Percentiles rank a stretch among this genome's conserved stretches.
Conservation (phyloP, 64 coral and sea anemone genomes). For the Stylophora pistillata region DNA sequence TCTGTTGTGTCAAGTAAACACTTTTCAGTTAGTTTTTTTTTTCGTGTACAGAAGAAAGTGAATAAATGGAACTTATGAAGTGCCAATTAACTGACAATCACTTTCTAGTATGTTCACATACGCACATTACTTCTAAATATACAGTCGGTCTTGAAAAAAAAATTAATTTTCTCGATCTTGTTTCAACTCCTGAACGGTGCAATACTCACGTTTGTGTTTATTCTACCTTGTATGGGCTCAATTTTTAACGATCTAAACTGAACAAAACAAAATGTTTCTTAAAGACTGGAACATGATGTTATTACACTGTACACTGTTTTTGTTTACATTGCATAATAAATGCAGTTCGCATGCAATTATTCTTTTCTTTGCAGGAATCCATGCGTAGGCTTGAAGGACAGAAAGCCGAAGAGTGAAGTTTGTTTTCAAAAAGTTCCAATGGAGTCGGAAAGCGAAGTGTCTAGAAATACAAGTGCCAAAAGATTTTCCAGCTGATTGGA, state of each 20-base stretch:
- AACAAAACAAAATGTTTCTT: not conserved
- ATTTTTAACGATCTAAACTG: not conserved
- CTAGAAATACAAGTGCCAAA: not conserved
- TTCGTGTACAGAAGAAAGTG: not conserved
- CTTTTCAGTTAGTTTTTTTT: not conserved
- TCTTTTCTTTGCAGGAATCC: slow-evolving; percentile 39
- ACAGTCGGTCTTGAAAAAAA: not conserved
- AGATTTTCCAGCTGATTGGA: not conserved
- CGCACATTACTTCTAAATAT: not conserved
- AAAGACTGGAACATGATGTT: slow-evolving; percentile 24
- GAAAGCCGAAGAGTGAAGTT: not conserved
- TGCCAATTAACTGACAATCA: slow-evolving; percentile 30
- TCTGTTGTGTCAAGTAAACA: too few species aligned
- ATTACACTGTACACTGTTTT: slow-evolving; percentile 2
- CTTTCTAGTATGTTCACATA: not conserved
- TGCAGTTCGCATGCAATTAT: slow-evolving; percentile 15
- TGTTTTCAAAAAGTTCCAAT: not conserved
- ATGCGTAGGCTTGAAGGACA: not conserved
- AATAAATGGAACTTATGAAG: not conserved
- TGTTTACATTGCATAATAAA: slow-evolving; percentile 33
- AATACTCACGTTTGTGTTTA: not conserved
- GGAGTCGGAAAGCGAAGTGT: not conserved
- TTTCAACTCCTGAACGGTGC: not conserved
- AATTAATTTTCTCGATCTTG: not conserved
- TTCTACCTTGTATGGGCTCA: not conserved